These are phyloP conservation scores for Arctopsyche grandis DNA, from an alignment of 1,140 invertebrate species.

Conservation along the genomic window DNA sequence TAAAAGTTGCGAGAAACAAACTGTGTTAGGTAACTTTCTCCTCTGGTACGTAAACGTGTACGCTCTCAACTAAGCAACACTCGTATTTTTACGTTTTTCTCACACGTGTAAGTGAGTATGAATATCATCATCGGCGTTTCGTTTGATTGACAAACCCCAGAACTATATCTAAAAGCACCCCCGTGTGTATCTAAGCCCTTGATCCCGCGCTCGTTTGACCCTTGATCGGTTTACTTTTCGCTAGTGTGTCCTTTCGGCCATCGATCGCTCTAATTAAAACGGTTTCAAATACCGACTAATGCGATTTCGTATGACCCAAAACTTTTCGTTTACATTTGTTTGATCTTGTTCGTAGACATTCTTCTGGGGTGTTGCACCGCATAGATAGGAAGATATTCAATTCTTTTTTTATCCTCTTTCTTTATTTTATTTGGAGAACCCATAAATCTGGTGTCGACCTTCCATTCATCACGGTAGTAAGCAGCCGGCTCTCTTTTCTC, in stretches of 20 bases:
- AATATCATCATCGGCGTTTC: background rate
- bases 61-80: background rate
- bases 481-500: conserved; percentile 18
- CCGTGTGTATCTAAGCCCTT: conserved; percentile 13
- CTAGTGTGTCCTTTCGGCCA: background rate
- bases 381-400: conserved; percentile 23
- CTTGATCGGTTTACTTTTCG: conserved; percentile 30
- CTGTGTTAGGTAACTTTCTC: conserved; percentile 39
- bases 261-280: too few species aligned
- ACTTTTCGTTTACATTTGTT: background rate
- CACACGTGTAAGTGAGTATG: background rate
- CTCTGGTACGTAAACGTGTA: conserved; percentile 19
- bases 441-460: conserved; percentile 42
- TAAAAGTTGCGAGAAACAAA: conserved; percentile 37
- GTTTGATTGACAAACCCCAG: background rate
- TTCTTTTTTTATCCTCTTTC: conserved; percentile 19
- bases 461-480: conserved; percentile 42
- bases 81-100: background rate
- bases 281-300: too few species aligned
- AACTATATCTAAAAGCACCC: background rate
- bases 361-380: conserved; percentile 31
- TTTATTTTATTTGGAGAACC: conserved; percentile 26
- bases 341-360: conserved; percentile 8
- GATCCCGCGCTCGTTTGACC: conserved; percentile 28
- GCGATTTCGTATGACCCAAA: background rate